Conservation (phyloP, 2,888 invertebrate species). For the Eristalinus sepulchralis region DNA sequence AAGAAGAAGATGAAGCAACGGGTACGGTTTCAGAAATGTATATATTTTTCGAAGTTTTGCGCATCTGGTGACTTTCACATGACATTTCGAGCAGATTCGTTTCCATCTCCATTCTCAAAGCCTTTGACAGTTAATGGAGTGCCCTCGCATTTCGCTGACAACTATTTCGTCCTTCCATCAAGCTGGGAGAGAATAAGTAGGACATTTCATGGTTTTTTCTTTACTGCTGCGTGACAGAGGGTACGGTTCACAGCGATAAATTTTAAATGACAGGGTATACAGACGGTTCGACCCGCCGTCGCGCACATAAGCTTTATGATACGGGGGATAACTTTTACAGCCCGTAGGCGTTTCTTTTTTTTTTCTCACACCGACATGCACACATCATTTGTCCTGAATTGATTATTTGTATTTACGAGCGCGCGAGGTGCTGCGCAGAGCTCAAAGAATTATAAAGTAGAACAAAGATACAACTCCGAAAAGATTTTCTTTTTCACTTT, state of each 20-base stretch:
- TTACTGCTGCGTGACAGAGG: not conserved
- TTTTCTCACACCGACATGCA: not conserved
- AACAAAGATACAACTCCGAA: not conserved
- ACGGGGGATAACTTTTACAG: not conserved
- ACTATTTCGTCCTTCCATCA: not conserved
- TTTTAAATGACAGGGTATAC: not conserved
- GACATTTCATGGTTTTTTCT: not conserved
- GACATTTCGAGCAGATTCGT: no score
- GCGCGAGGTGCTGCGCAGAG: no score
- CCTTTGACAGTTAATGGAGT: no score
- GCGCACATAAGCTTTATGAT: not conserved
- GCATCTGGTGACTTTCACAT: no score
- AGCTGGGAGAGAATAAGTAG: not conserved
- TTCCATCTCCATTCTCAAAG: no score
- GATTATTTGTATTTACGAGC: no score
- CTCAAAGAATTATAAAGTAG: not conserved
- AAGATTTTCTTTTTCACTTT: not conserved
- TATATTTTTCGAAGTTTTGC: no score
- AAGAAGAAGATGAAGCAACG: no score
- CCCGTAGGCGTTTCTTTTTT: not conserved
- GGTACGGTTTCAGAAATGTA: no score
- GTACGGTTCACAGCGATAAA: not conserved
- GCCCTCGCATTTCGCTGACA: no score
- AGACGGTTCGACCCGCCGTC: not conserved
- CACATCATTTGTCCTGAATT: not conserved